phyloP scores from a whole-genome alignment of 1,140 invertebrate species.

The Scaptomyza hsui region DNA sequence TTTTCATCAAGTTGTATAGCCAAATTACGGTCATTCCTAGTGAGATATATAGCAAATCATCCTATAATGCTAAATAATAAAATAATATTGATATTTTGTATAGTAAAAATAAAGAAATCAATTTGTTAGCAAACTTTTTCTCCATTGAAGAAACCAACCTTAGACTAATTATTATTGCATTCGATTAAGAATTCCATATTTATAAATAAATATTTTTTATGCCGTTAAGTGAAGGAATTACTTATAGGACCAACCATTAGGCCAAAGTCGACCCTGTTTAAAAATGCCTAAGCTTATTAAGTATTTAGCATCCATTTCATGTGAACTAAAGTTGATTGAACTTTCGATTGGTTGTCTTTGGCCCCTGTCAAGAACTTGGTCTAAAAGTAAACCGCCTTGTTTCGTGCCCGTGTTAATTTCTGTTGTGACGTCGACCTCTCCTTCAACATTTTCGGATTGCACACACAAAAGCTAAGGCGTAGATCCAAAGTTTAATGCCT shows the following conservation, averaged over 20 bases:
- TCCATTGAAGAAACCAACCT: too few relatives aligned
- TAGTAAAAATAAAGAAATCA: not conserved
- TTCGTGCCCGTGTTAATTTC: slow-evolving; percentile 28
- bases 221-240: not conserved
- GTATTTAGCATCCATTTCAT: slow-evolving; percentile 45
- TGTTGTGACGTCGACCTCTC: slow-evolving; percentile 33
- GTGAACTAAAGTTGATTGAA: slow-evolving; percentile 64
- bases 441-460: slow-evolving; percentile 68
- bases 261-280: not conserved
- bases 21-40: slow-evolving; percentile 11
- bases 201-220: not conserved
- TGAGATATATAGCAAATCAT: not conserved
- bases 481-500: slow-evolving; percentile 25
- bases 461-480: slow-evolving; percentile 34
- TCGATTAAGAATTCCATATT: not conserved
- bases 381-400: not conserved
- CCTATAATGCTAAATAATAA: not conserved
- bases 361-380: not conserved
- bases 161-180: not conserved
- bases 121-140: not conserved
- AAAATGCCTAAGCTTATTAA: slow-evolving; percentile 31
- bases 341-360: slow-evolving; percentile 25
- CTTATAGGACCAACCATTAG: not conserved
- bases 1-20: slow-evolving; percentile 13
- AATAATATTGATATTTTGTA: not conserved